Base-by-base conservation (phyloP, 2,113 vertebrate genomes). In the Lepisosteus osseus region DNA sequence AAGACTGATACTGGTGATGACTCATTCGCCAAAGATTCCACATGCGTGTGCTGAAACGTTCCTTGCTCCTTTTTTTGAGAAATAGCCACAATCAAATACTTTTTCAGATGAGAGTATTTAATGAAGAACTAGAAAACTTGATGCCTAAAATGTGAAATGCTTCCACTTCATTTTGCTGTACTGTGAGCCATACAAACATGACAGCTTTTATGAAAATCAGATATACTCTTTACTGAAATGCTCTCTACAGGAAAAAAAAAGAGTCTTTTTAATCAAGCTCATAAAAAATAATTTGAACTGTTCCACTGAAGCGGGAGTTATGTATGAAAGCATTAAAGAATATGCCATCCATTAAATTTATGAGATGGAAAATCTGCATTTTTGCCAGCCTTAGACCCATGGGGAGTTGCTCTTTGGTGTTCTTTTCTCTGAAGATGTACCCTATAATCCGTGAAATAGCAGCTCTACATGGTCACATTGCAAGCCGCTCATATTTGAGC, bases 291-390 rank as follows among this genome's bases (percentile, higher is more conserved):
- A 83, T 77, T 80, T 74, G 76, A 83, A 61, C 76, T 45, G 56
- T 74, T 74, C 64, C 40, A 65, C 71, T 70, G 69, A 75, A 54
- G 14, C 61, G 5, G 17, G 67, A 15, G 67, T 75, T 72, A 72
- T 83, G 40, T 74, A 63, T 78, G 76, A 79, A 67, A 80, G 76
- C 63, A 29, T 84, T 79, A 74, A 80, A 80, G 67, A 80, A 75
- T 79, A 78, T 84, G 65, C 77, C 78, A 74, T 80, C 74, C 76
- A 72, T 82, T 83, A 76, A 76, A 78, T 80, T 77, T 83, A 78
- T 79, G 74, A 75, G 73, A 85, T 79, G 77, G 74, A 80, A 78
- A 73, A 80, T 76, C 71, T 66, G 77, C 68, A 61, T 69, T 61
- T 72, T 62, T 69, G 73, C 74, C 65, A 68, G 55, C 63, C 29